Conservation (phyloP, 2,888 invertebrate genomes). For the Drosophila acutilabella region DNA sequence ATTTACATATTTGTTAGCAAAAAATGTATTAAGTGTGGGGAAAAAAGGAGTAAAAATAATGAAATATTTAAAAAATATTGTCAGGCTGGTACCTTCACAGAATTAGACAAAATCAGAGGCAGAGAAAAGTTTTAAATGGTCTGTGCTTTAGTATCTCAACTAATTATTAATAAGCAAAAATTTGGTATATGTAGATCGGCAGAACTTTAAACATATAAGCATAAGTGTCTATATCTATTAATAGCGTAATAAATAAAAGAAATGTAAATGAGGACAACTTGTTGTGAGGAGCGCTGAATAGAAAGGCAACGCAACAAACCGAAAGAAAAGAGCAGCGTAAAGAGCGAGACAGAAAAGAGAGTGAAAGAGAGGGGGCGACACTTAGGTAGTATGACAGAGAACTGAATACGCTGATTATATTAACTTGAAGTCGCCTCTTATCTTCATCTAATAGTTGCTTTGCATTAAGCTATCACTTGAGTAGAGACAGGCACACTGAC, state of each 20-base stretch:
- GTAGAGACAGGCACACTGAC: neutral
- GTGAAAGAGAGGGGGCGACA: neutral
- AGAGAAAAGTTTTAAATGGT: too few relatives aligned
- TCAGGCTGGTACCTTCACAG: too few relatives aligned
- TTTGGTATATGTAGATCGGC: too few relatives aligned
- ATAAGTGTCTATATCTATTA: neutral
- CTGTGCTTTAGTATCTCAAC: too few relatives aligned
- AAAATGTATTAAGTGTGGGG: too few relatives aligned
- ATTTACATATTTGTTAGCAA: too few relatives aligned
- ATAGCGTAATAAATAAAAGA: neutral
- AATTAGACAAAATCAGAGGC: too few relatives aligned
- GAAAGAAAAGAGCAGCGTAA: neutral
- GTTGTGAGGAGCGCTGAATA: neutral
- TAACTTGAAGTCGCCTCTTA: neutral
- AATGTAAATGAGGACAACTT: neutral
- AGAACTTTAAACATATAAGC: too few relatives aligned
- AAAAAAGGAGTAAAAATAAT: too few relatives aligned
- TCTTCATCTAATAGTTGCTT: constrained; percentile 10
- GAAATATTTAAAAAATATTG: too few relatives aligned
- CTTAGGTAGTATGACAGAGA: neutral
- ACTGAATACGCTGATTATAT: neutral
- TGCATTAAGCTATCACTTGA: constrained; percentile 11
- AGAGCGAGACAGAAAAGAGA: neutral
- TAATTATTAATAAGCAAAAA: too few relatives aligned
- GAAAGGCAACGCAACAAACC: neutral